Conservation (phyloP, 1,140 invertebrate species). For the Formica exsecta region DNA sequence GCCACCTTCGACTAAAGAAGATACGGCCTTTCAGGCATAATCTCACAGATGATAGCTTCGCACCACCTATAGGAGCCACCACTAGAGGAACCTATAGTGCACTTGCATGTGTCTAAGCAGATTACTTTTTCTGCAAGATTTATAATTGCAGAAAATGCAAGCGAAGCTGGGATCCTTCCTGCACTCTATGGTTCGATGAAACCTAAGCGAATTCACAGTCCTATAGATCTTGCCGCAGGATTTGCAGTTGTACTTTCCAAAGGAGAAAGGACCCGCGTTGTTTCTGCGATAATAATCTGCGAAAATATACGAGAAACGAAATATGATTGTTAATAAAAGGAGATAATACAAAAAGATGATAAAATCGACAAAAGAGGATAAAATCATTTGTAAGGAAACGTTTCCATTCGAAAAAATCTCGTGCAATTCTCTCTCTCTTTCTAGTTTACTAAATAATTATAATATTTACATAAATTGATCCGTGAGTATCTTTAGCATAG, state of each 20-base stretch:
- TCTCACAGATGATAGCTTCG: too few relatives aligned
- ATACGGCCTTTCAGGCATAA: too few relatives aligned
- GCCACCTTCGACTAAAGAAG: too few relatives aligned
- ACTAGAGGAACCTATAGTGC: slow-evolving; percentile 6
- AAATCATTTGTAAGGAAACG: slow-evolving; percentile 1
- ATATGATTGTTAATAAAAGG: slow-evolving; percentile 20
- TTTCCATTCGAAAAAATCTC: not conserved
- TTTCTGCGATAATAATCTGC: slow-evolving; percentile 44
- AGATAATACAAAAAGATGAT: too few relatives aligned
- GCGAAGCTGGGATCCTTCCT: slow-evolving; percentile 81
- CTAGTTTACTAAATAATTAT: not conserved
- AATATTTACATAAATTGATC: not conserved
- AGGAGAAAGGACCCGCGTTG: slow-evolving; percentile 10
- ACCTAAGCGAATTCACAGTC: slow-evolving; percentile 69
- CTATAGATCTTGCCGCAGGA: slow-evolving; percentile 60
- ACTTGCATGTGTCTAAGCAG: slow-evolving; percentile 54
- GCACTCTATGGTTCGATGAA: slow-evolving; percentile 82
- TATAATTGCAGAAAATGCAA: slow-evolving; percentile 75
- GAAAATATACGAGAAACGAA: slow-evolving; percentile 52
- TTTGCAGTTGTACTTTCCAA: slow-evolving; percentile 25
- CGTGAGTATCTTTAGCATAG: too few relatives aligned
- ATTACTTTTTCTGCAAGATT: slow-evolving; percentile 58
- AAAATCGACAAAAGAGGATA: not conserved
- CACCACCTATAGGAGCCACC: too few relatives aligned
- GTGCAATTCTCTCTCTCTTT: not conserved